Evolutionary conservation across 2,797 vertebrate species (phyloP), one percentile per base, ranked within the genome.

Genomic region (Acrossocheilus wenchowensis): DNA sequence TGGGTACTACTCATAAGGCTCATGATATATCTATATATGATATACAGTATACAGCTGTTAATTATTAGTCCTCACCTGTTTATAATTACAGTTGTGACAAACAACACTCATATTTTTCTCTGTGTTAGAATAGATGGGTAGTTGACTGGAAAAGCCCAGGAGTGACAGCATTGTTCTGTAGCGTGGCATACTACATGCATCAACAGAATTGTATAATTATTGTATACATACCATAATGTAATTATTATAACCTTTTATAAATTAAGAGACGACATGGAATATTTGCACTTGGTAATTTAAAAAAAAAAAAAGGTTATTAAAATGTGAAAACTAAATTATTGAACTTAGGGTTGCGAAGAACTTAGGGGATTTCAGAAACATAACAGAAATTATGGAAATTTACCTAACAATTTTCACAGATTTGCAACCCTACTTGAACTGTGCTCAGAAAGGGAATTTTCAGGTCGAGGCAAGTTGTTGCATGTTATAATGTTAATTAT

Each of bases 51-150:
- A 66, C 57, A 41, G n/a, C 48, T 36, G n/a, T 54, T 71, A 57
- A 19, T 71, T 54, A 19, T 41, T 71, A 41, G 57, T 36, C 64
- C 9, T 50, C 68, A 82, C 50, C 50, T 43, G 68, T 30, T 50
- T 43, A 57, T 82, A 54, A 73, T 60, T 82, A 60, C 36, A 82
- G n/a, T 4, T 60, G n/a, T 72, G 80, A 71, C 34, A 82, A 57
- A 72, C 6, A 4, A 30, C 48, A 39, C 48, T 57, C 68, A 26
- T 72, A 30, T 57, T 43, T 73, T 57, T 14, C 36, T 34, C 52
- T 15, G 50, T 12, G 30, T 78, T 54, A 21, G 19, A 54, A 54
- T 54, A 54, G 34, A 52, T 36, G 9, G 52, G 19, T 39, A 57
- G 50, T 54, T 39, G 30, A 57, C 50, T 60, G 10, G 36, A 34